These are phyloP conservation scores for Discoglossus pictus DNA, from an alignment of 2,797 vertebrate genomes.

Conservation along the genomic window DNA sequence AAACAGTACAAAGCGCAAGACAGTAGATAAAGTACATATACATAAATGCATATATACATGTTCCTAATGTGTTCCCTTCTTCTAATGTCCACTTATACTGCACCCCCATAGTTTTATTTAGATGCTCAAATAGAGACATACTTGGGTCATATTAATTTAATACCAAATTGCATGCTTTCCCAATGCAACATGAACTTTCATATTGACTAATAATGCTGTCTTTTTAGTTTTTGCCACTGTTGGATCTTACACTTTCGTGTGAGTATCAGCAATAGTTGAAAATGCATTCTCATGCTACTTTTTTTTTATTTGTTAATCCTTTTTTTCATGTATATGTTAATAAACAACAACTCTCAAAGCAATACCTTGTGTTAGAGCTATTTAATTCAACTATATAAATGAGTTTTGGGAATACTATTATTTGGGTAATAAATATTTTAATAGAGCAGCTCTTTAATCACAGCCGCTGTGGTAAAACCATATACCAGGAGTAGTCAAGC, in stretches of 20 bases:
- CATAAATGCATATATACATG: not conserved
- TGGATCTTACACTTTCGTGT: not conserved
- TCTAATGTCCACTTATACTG: conserved; percentile 13
- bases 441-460: no score
- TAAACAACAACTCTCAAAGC: conserved; percentile 30
- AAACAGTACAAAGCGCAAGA: conserved; percentile 7
- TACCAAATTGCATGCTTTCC: not conserved
- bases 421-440: no score
- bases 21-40: conserved; percentile 1
- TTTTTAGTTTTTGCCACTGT: not conserved
- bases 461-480: no score
- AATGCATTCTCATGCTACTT: conserved; percentile 28
- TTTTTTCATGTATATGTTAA: conserved; percentile 26
- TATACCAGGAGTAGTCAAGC: no score
- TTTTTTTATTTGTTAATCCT: conserved; percentile 13
- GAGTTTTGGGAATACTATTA: no score
- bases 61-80: not conserved
- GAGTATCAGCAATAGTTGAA: not conserved
- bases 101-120: conserved; percentile 8
- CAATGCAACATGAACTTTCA: no score
- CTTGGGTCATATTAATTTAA: not conserved
- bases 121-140: not conserved
- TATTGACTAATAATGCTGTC: not conserved
- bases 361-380: no score
- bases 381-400: no score